A percentile compares a stretch with the other conserved stretches of the same genome.
Evolutionary conservation across 2,797 vertebrate genomes (phyloP).

Genomic region (Gymnopithys bicolor): DNA sequence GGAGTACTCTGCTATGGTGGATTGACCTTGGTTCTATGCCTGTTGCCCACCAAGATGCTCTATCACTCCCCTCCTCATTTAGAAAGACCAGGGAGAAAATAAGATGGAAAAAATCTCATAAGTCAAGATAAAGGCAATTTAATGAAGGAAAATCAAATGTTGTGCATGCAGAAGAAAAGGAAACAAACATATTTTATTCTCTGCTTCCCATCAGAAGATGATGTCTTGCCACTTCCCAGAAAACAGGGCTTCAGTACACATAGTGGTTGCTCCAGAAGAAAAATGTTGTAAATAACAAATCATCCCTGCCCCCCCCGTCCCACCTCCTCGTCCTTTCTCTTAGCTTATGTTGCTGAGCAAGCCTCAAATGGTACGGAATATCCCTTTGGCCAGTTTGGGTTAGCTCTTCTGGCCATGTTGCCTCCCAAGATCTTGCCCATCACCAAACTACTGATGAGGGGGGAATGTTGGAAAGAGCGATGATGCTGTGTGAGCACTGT

Average conservation of each 20-base stretch:
- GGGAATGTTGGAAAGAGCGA: background rate
- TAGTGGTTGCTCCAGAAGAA: background rate
- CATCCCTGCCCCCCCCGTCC: too few species aligned
- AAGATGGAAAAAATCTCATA: background rate
- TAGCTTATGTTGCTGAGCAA: background rate
- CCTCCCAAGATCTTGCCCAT: background rate
- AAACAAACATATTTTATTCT: background rate
- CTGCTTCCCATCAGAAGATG: background rate
- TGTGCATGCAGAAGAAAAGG: background rate
- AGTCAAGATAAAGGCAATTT: background rate
- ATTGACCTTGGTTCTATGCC: background rate
- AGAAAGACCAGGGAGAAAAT: background rate
- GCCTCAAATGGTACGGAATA: background rate
- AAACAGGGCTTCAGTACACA: fast-evolving
- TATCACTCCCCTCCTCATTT: background rate
- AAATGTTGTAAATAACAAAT: fast-evolving
- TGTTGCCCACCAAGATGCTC: background rate
- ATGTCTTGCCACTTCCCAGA: background rate
- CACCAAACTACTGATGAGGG: background rate
- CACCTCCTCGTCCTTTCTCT: background rate
- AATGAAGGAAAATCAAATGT: background rate
- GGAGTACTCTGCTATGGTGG: background rate
- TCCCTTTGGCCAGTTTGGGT: background rate
- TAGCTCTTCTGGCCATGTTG: background rate
- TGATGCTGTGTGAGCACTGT: background rate